Evolutionary conservation across 2,113 vertebrate species (phyloP), one percentile per base, ranked within the genome.

Genomic region (Pseudopodoces humilis): DNA sequence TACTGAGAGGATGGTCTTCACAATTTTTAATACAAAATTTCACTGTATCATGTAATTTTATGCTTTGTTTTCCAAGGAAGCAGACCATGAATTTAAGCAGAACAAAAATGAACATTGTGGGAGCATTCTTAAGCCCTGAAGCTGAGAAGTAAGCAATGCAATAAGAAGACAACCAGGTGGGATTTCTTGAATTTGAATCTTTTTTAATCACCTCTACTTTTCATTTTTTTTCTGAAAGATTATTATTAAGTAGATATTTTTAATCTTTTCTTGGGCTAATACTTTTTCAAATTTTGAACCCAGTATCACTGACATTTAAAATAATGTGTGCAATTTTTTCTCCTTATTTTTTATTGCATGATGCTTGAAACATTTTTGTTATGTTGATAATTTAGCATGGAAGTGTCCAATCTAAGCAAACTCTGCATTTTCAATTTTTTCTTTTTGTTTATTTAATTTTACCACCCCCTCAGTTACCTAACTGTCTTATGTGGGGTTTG

Each of bases 281-380:
- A 13, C 0, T 30, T 43, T 49, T 83, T 86, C 31, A 91, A 25
- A 20, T 64, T 80, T 41, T 69, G 9, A 69, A 91, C 35, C 2
- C 8, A 53, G 4, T 64, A 46, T 65, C 20, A 55, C 16, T 50
- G n/a, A 44, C 7, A 1, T 79, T 72, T 68, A 44, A 81, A 82
- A 24, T n/a, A 28, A 56, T 1, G 1, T 30, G 21, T 33, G 3
- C 1, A 53, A 0, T 5, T 64, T n/a, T 68, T 64, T 14, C 22
- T 17, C 3, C 6, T 67, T 60, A 52, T 84, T 77, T 84, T 44
- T 84, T 82, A 49, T 78, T 56, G 5, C 4, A 15, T 39, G 7
- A 22, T 24, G 9, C 15, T 92, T 75, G 28, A 95, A 82, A 65
- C 1, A 18, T 44, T 79, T 60, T 58, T 75, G 15, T 24, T 52